Percentiles rank a stretch among this genome's conserved stretches.
phyloP scores from a whole-genome alignment of 2,888 invertebrate genomes.

The Catocala fraxini region DNA sequence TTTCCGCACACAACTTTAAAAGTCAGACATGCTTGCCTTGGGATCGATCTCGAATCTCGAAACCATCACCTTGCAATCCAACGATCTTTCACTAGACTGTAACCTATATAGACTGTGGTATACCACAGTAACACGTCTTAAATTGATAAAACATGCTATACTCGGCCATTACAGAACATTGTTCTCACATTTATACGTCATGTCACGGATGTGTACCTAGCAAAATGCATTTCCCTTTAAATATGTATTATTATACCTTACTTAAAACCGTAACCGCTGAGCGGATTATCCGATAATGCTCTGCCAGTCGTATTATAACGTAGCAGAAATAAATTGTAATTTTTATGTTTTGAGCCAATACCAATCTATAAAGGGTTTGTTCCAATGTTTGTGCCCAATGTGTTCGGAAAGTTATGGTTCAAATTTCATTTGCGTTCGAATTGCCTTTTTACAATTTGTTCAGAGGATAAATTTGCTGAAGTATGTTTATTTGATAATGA shows the following conservation, averaged over 20 bases:
- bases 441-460: conserved; percentile 30
- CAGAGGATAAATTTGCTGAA: conserved; percentile 12
- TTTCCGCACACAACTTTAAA: too few relatives aligned
- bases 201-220: too few relatives aligned
- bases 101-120: too few relatives aligned
- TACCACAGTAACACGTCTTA: too few relatives aligned
- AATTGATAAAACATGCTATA: too few relatives aligned
- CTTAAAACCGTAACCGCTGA: conserved; percentile 7
- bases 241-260: neutral
- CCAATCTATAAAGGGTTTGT: conserved; percentile 37
- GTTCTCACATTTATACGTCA: too few relatives aligned
- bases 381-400: conserved; percentile 29
- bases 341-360: conserved; percentile 40
- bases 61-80: too few relatives aligned
- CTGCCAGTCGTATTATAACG: conserved; percentile 16
- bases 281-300: conserved; percentile 6
- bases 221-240: neutral
- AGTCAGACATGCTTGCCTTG: too few relatives aligned
- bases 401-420: conserved; percentile 17
- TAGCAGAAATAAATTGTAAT: conserved; percentile 37
- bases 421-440: conserved; percentile 42
- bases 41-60: too few relatives aligned
- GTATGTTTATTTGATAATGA: conserved; percentile 28
- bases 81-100: too few relatives aligned
- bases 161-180: too few relatives aligned